phyloP scores from a whole-genome alignment of 2,113 vertebrate genomes.

The Tenebrosternarchus preto region DNA sequence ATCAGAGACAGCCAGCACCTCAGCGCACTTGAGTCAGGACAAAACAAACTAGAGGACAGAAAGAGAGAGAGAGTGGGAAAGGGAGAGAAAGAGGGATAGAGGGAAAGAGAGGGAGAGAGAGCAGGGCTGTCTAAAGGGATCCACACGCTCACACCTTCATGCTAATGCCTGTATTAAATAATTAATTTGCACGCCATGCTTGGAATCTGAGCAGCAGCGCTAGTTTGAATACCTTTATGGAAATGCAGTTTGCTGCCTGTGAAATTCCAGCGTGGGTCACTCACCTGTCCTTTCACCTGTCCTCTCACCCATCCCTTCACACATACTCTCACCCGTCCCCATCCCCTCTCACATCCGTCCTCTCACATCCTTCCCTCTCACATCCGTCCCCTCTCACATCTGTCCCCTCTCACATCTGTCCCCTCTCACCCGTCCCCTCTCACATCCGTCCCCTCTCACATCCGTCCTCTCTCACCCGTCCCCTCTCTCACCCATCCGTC shows the following conservation, averaged over 20 bases:
- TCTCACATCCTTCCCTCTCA: too few relatives aligned
- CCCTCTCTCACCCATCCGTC: too few relatives aligned
- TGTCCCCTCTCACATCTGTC: too few relatives aligned
- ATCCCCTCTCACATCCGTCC: too few relatives aligned
- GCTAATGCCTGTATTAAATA: conserved; percentile 58
- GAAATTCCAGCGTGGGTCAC: conserved; percentile 15
- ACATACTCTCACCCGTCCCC: too few relatives aligned
- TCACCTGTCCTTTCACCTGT: neutral
- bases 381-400: too few relatives aligned
- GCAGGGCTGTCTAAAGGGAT: conserved; percentile 35
- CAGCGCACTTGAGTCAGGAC: conserved; percentile 17
- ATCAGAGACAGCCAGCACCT: neutral
- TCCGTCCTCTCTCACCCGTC: too few relatives aligned
- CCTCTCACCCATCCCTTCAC: too few relatives aligned
- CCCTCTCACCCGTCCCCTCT: too few relatives aligned
- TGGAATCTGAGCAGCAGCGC: conserved; percentile 45
- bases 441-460: too few relatives aligned
- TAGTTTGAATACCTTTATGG: conserved; percentile 40
- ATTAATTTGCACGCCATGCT: conserved; percentile 43
- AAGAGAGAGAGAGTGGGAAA: conserved; percentile 1
- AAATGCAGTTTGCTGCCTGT: conserved; percentile 33
- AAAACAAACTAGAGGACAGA: conserved; percentile 26
- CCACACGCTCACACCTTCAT: conserved; percentile 47
- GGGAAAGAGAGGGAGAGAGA: neutral
- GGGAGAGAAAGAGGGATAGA: conserved; percentile 14